A percentile compares a stretch with the other conserved stretches of the same genome.
Conservation (phyloP, 2,888 invertebrate species). For the Operophtera brumata region DNA sequence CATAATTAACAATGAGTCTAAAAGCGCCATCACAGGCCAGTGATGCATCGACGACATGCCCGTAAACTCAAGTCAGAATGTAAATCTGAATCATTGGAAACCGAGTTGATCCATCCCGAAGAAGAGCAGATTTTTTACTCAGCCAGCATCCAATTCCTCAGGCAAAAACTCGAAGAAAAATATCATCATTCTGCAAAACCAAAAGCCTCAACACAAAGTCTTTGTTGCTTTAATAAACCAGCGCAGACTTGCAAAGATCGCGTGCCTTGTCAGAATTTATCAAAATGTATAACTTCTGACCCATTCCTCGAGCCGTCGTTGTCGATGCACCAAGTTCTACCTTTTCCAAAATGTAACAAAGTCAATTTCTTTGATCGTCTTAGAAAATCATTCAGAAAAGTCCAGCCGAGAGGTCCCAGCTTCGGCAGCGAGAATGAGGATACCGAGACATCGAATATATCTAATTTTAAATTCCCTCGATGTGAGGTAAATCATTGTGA, state of each 20-base stretch:
- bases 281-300: not conserved
- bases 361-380: conserved; percentile 54
- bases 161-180: conserved; percentile 60
- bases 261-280: conserved; percentile 21
- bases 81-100: conserved; percentile 34
- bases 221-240: conserved; percentile 44
- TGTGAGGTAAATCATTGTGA: conserved; percentile 37
- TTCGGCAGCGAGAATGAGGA: conserved; percentile 34
- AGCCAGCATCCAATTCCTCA: conserved; percentile 69
- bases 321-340: conserved; percentile 66
- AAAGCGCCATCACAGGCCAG: conserved; percentile 40
- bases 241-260: conserved; percentile 10
- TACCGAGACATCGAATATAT: conserved; percentile 43
- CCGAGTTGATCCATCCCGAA: conserved; percentile 41
- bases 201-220: conserved; percentile 48
- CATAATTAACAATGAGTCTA: conserved; percentile 42
- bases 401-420: conserved; percentile 10
- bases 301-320: conserved; percentile 38
- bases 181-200: conserved; percentile 23
- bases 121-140: conserved; percentile 61
- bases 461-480: conserved; percentile 61
- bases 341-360: conserved; percentile 62
- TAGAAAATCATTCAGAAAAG: conserved; percentile 50
- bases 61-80: conserved; percentile 22
- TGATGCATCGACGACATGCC: conserved; percentile 50